Base-by-base conservation (phyloP, 1,140 invertebrate genomes). In the Eciton burchellii region DNA sequence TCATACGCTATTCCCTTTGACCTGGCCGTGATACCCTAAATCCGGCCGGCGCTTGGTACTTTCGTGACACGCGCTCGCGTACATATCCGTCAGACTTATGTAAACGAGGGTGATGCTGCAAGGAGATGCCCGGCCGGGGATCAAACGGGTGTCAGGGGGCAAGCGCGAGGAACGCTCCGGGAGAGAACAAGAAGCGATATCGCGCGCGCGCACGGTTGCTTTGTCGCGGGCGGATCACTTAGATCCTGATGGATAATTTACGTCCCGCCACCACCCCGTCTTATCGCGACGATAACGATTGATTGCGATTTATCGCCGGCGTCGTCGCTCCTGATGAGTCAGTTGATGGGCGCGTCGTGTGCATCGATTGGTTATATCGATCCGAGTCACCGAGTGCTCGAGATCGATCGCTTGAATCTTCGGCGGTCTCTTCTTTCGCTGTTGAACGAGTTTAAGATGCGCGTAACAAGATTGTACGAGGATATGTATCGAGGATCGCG, bases 171-270 rank as follows among this genome's bases (percentile, higher is more conserved):
- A 59, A 26, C 21, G 62, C 54, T 77, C 35, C 62, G 12, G 14
- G 35, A 49, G 74, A 70, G 45, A 70, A 70, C 74, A 79, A 79
- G 74, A 56, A 29, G 63, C 21, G 35, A 68, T 6, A 35, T 35
- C 6, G 35, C 2, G 35, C 35, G 35, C 35, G 35, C 74, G 26
- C 8, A 26, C 59, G 54, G 45, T 21, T 35, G 63, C 74, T 70
- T 79, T 79, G 74, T 79, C 70, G n/a, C n/a, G 49, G 63, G 49
- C 49, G 63, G 63, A 70, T 57, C 52, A 68, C 74, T 79, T 79
- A 79, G 63, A 79, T 79, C 56, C n/a, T 79, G 63, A 79, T 68
- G 49, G 74, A 29, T 79, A 79, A 79, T 79, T 79, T 79, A 79
- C 74, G 60, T 35, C 19, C 26, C 41, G 70, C 5, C 52, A 56